These are phyloP conservation scores for Paelopatides confundens DNA, from an alignment of 53 echinoderm and acorn worm genomes.

Conservation along the genomic window DNA sequence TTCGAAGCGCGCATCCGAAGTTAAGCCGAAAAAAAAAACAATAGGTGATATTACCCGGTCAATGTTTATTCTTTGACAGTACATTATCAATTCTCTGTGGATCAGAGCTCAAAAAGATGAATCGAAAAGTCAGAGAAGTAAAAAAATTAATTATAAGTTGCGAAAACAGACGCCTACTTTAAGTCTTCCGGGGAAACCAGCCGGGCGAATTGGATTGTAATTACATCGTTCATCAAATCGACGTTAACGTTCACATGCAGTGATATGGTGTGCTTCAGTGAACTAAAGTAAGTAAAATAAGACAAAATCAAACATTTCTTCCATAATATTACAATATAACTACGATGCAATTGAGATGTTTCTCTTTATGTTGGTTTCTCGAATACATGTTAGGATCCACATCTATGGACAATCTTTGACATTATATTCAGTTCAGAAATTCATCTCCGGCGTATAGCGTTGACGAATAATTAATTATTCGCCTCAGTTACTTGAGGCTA, in stretches of 20 bases:
- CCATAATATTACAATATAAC: too few relatives aligned
- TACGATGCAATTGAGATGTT: too few relatives aligned
- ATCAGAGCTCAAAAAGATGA: not conserved
- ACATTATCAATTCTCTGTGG: not conserved
- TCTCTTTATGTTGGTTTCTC: too few relatives aligned
- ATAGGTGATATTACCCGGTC: not conserved
- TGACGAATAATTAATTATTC: too few relatives aligned
- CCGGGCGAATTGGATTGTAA: not conserved
- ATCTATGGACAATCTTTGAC: too few relatives aligned
- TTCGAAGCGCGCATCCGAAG: not conserved
- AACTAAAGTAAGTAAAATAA: too few relatives aligned
- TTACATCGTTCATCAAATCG: not conserved
- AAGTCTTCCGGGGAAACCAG: not conserved
- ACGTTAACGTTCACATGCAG: not conserved
- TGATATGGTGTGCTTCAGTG: not conserved
- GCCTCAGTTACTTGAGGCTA: too few relatives aligned
- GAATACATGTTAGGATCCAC: too few relatives aligned
- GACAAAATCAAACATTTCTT: too few relatives aligned
- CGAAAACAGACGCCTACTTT: not conserved
- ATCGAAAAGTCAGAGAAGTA: not conserved
- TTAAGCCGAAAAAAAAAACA: not conserved
- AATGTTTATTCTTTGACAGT: not conserved
- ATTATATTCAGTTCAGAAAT: too few relatives aligned
- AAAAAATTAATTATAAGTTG: not conserved
- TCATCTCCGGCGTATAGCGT: too few relatives aligned